Base-by-base conservation (phyloP, 2,888 invertebrate genomes). In the Papilio gigon region DNA sequence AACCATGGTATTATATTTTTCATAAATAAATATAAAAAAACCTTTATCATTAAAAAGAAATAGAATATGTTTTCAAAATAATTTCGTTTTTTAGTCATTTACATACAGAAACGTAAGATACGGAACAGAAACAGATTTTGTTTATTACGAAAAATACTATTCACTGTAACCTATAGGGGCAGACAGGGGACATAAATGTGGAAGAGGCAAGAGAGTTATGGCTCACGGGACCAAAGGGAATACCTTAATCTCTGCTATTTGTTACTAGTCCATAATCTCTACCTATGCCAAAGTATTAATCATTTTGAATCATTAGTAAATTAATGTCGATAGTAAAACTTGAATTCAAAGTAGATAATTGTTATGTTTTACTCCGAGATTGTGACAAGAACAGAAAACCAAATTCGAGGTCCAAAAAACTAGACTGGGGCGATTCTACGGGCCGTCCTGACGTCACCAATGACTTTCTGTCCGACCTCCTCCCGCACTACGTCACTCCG, bases 401-500 rank as follows among this genome's bases (percentile, higher is more conserved):
- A 70, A 76, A 76, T 4, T 76, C 78, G 33, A 77, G 76, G 60
- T 80, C 65, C 35, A 77, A 85, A 68, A 68, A 69, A 25, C 50
- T 87, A 33, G 86, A 89, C 67, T 87, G 86, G 84, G 87, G 81
- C 1, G 90, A 90, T 60, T 74, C 84, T 1, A 73, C 82, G 1
- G 80, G 77, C 37, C 60, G 50, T 20, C 8, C 27, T 9, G 78
- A 75, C 0, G 76, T 78, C 44, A 82, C 85, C 6, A 88, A 89
- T 65, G 90, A 92, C 72, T 92, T 92, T 70, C 78, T 92, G 44
- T 81, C 89, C 3, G 92, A 92, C 67, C 77, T 92, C 4, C 77
- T 92, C 58, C 92, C 92, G 0, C 92, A 92, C 73, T 92, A 91
- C 72, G 90, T 90, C 62, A 92, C 91, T 1, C 91, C 92, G 4